A percentile compares a stretch with the other conserved stretches of the same genome.
Conservation (phyloP, 2,113 vertebrate species). For the Planiliza haematocheilus region DNA sequence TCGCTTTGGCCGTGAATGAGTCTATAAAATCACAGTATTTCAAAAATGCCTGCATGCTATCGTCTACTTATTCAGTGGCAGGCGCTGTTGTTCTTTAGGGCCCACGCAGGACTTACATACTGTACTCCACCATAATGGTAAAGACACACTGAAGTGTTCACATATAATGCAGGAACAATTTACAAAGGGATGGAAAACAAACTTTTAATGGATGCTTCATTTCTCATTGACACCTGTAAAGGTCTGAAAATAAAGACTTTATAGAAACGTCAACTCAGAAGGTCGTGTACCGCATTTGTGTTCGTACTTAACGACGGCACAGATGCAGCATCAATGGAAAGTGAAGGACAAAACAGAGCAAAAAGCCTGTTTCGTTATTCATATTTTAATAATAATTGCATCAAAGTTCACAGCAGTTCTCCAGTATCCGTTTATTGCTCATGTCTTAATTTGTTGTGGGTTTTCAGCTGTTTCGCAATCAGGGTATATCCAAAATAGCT, state of each 20-base stretch:
- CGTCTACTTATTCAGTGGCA: slow-evolving; percentile 19
- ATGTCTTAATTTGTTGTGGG: too few relatives aligned
- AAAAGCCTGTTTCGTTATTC: background rate
- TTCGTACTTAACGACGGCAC: slow-evolving; percentile 4
- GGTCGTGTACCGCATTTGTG: background rate
- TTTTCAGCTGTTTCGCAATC: too few relatives aligned
- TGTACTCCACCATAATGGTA: background rate
- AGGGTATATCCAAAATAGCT: too few relatives aligned
- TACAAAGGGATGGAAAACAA: background rate
- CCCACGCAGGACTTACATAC: slow-evolving; percentile 22
- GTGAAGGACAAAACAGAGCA: background rate
- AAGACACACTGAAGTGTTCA: slow-evolving; percentile 11
- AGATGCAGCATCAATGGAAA: background rate
- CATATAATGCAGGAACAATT: background rate
- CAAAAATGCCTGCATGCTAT: slow-evolving; percentile 6
- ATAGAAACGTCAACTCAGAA: background rate
- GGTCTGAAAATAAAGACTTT: background rate
- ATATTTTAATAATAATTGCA: too few relatives aligned
- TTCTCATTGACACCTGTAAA: background rate
- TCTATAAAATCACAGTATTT: slow-evolving; percentile 34
- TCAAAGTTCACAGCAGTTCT: too few relatives aligned
- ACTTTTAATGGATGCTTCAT: slow-evolving; percentile 13
- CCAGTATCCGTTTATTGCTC: too few relatives aligned
- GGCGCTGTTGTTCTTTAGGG: slow-evolving; percentile 22
- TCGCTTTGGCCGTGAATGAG: slow-evolving; percentile 59